phyloP scores from a whole-genome alignment of 2,113 vertebrate genomes.

The Sminthopsis crassicaudata region DNA sequence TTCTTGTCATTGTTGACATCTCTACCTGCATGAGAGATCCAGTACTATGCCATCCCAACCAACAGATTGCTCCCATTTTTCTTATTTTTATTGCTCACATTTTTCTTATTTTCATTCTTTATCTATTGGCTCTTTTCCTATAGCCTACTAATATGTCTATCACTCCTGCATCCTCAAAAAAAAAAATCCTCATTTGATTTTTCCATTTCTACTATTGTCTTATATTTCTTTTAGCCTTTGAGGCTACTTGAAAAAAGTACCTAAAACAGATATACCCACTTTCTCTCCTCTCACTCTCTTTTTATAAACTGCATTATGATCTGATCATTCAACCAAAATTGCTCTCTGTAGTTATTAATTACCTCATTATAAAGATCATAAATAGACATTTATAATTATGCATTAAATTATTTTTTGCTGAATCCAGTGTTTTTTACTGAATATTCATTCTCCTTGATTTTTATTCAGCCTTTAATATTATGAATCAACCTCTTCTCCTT shows the following conservation, averaged over 20 bases:
- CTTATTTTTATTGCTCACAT: background rate
- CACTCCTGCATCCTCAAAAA: background rate
- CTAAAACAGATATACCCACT: background rate
- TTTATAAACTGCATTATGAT: background rate
- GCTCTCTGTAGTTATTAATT: background rate
- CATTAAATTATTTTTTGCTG: background rate
- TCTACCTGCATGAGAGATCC: background rate
- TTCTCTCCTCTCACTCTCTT: background rate
- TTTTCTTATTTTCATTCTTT: background rate
- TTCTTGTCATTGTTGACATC: background rate
- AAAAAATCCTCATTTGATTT: background rate
- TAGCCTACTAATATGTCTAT: background rate
- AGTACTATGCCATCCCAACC: background rate
- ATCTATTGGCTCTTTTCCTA: background rate
- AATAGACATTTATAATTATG: background rate
- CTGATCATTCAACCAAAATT: background rate
- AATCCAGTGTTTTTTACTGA: background rate
- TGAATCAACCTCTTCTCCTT: background rate
- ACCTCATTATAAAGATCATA: background rate
- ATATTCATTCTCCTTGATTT: background rate
- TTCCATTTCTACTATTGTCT: background rate
- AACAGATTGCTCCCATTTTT: background rate
- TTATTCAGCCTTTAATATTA: background rate
- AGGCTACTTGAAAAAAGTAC: background rate
- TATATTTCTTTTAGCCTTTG: background rate